Percentiles rank a stretch among this genome's conserved stretches.
phyloP scores from a whole-genome alignment of 2,797 vertebrate genomes.

The Prunella strophiata region DNA sequence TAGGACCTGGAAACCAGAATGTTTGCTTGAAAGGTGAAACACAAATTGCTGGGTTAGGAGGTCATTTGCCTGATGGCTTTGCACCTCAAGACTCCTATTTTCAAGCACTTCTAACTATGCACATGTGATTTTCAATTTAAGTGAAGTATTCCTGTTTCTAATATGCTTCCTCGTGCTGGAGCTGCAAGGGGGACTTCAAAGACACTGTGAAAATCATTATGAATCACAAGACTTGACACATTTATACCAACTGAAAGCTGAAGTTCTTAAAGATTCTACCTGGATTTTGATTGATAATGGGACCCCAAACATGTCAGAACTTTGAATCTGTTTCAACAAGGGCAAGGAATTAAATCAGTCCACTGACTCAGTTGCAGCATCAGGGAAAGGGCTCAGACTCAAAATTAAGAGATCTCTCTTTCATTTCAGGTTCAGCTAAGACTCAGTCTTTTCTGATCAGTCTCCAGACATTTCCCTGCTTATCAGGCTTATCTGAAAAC shows the following conservation, averaged over 20 bases:
- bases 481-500: not conserved
- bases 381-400: not conserved
- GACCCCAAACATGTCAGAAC: not conserved
- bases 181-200: not conserved
- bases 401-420: not conserved
- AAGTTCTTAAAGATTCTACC: not conserved
- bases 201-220: not conserved
- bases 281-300: not conserved
- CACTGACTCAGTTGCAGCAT: not conserved
- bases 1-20: not conserved
- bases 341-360: not conserved
- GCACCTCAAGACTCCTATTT: not conserved
- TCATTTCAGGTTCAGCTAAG: not conserved
- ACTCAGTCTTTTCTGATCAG: not conserved
- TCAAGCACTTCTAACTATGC: not conserved
- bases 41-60: not conserved
- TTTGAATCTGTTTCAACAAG: not conserved
- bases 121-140: not conserved
- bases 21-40: not conserved
- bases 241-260: not conserved
- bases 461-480: not conserved
- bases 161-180: not conserved
- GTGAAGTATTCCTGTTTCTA: not conserved
- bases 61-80: not conserved
- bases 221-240: not conserved